Percentiles rank a stretch among this genome's conserved stretches.
Conservation (phyloP, 2,797 vertebrate genomes). For the Oryzias dopingdopingensis region DNA sequence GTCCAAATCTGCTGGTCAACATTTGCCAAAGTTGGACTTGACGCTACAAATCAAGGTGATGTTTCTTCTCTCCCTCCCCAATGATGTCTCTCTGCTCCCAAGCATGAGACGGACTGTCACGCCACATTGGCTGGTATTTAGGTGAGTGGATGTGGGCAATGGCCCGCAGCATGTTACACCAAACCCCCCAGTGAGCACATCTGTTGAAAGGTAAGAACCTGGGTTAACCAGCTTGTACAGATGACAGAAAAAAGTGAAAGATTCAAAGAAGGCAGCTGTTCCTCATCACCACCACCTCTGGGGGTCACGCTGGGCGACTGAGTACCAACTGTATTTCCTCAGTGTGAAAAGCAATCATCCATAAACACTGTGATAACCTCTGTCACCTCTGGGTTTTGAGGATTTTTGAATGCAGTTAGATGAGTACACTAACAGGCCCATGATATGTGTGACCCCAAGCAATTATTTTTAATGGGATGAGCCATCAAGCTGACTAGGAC, state of each 20-base stretch:
- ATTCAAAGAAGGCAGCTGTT: conserved; percentile 48
- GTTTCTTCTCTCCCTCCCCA: background rate
- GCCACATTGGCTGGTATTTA: conserved; percentile 58
- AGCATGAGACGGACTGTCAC: conserved; percentile 43
- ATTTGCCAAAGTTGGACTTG: background rate
- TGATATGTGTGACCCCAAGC: too few relatives aligned
- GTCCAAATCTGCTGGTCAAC: conserved; percentile 6
- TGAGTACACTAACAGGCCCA: too few relatives aligned
- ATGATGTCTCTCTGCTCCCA: conserved; percentile 8
- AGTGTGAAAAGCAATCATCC: background rate
- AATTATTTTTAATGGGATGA: too few relatives aligned
- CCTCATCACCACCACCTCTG: conserved; percentile 32
- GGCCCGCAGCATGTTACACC: conserved; percentile 34
- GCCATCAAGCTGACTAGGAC: too few relatives aligned
- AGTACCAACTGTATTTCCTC: background rate
- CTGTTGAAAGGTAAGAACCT: conserved; percentile 22
- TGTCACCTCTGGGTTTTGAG: background rate
- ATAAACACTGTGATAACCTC: background rate
- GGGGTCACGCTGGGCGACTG: conserved; percentile 1
- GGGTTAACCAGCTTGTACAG: conserved; percentile 31
- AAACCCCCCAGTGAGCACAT: conserved; percentile 18
- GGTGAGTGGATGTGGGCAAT: conserved; percentile 32
- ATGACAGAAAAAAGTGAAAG: conserved; percentile 1
- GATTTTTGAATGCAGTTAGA: too few relatives aligned
- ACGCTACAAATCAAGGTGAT: conserved; percentile 8